Evolutionary conservation across 2,888 invertebrate species (phyloP), one percentile per base, ranked within the genome.

Genomic region (Parnassius apollo): DNA sequence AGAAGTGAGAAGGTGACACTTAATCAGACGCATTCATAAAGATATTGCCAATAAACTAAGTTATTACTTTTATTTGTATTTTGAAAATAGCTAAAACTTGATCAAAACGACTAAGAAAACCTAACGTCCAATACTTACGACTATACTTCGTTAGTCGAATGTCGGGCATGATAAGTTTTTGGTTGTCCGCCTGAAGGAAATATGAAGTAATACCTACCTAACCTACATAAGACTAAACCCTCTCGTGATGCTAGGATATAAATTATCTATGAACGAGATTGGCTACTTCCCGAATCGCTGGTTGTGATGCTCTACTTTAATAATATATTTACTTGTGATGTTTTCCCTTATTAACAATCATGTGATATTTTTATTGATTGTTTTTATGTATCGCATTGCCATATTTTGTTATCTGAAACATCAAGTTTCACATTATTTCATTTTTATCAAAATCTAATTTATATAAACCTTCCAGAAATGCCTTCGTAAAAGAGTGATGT

Each of bases 221-320:
- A 77, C 81, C 79, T 77, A 82, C 74, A 83, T 82, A 80, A 71
- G 73, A 77, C 75, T 77, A 75, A 78, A 80, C 80, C 84, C 85
- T 86, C 82, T 85, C 88, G 86, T 89, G 89, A 87, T 86, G 85
- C 74, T 75, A 76, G 76, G 78, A 85, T 83, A 89, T 90, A 90
- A 88, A 89, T 88, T 90, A 89, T 88, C 82, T 83, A 76, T 76
- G 78, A 80, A 79, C 82, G 86, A 88, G 86, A 89, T 90, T 88
- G 89, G 86, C 83, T 85, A 82, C 80, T 84, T 78, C 76, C 75
- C 58, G 67, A 59, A 52, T 62, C 44, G 74, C 9, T 42, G 11
- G 35, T 68, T 13, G 67, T 50, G 65, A 66, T 80, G 78, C 87
- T 88, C 84, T 77, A 78, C 75, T 71, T 66, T 46, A 57, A 46